A percentile compares a stretch with the other conserved stretches of the same genome.
Conservation (phyloP, 2,797 vertebrate genomes). For the Oreochromis grahami region DNA sequence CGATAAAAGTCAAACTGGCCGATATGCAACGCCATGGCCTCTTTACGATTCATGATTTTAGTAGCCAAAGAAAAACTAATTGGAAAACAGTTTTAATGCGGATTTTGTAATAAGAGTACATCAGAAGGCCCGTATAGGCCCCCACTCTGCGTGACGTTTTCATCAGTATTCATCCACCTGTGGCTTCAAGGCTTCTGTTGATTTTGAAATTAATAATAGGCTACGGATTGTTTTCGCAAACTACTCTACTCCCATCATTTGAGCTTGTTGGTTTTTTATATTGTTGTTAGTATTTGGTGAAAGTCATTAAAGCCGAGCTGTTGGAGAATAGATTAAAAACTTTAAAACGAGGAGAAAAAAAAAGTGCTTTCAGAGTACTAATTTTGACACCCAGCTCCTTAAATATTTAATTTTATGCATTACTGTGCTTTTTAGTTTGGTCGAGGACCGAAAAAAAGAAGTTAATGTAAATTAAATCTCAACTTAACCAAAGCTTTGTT, state of each 20-base stretch:
- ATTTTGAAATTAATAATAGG: not conserved
- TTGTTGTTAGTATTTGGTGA: not conserved
- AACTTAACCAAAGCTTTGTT: not conserved
- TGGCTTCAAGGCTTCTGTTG: not conserved
- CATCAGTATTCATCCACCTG: constrained; percentile 28
- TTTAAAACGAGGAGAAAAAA: not conserved
- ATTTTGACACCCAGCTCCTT: not conserved
- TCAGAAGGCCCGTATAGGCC: constrained; percentile 18
- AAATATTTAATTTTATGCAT: not conserved
- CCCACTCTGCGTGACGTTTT: not conserved
- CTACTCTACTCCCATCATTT: not conserved
- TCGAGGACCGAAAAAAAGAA: not conserved
- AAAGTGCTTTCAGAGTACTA: not conserved
- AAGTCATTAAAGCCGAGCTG: not conserved
- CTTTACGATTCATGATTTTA: constrained; percentile 7
- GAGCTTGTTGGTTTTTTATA: not conserved
- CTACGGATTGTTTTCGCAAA: not conserved
- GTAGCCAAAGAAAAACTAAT: not conserved
- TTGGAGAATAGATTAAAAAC: not conserved
- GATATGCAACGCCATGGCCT: not conserved
- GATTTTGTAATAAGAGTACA: not conserved
- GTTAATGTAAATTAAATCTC: not conserved
- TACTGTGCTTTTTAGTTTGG: not conserved
- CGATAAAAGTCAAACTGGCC: not conserved
- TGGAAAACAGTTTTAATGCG: not conserved